A percentile compares a stretch with the other conserved stretches of the same genome.
phyloP scores from a whole-genome alignment of 2,113 vertebrate species.

The Entelurus aequoreus region DNA sequence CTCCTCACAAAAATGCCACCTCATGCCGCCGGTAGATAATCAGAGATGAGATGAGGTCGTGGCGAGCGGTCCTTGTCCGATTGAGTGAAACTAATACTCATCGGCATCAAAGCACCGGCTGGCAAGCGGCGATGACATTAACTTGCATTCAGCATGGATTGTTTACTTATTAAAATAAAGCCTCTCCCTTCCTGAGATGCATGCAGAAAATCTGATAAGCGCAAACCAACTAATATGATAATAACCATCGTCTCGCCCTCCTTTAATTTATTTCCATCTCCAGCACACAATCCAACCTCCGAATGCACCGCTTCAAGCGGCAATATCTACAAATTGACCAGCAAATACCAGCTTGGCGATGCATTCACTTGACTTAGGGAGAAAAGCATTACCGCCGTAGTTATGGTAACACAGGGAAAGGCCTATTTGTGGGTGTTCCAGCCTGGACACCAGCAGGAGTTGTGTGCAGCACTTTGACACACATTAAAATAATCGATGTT shows the following conservation, averaged over 20 bases:
- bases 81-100: slow-evolving; percentile 47
- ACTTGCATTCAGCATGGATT: slow-evolving; percentile 25
- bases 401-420: too few relatives aligned
- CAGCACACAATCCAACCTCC: neutral
- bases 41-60: slow-evolving; percentile 25
- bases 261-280: slow-evolving; percentile 49
- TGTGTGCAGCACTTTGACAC: neutral
- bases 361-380: too few relatives aligned
- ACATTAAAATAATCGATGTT: neutral
- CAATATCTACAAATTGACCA: too few relatives aligned
- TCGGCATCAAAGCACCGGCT: slow-evolving; percentile 13
- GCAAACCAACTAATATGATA: slow-evolving; percentile 45
- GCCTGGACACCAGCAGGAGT: neutral
- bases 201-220: slow-evolving; percentile 30
- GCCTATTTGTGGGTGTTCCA: neutral
- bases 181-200: slow-evolving; percentile 19
- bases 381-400: too few relatives aligned
- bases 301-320: too few relatives aligned
- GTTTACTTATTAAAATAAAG: slow-evolving; percentile 50
- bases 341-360: too few relatives aligned
- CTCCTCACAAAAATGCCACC: slow-evolving; percentile 47
- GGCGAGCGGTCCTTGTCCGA: slow-evolving; percentile 37
- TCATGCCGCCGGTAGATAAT: slow-evolving; percentile 44
- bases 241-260: slow-evolving; percentile 38
- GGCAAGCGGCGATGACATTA: slow-evolving; percentile 30